Percentiles rank a stretch among this genome's conserved stretches.
phyloP scores from a whole-genome alignment of 2,888 invertebrate genomes.

The Apamea crenata region DNA sequence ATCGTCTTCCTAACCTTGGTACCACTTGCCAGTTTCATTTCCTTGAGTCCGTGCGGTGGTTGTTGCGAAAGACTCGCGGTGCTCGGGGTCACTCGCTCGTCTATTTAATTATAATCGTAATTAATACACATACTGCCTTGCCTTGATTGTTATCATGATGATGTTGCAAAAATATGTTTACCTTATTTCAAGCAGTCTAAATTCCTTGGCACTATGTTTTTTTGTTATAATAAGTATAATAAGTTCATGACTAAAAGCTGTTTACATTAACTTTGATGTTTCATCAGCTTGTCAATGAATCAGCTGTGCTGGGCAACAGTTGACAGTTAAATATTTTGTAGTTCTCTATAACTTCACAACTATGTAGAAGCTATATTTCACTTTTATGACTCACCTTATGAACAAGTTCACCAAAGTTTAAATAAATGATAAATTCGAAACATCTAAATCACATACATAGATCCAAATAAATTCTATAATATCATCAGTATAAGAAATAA shows the following conservation, averaged over 20 bases:
- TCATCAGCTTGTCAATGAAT: background rate
- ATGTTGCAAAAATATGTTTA: constrained; percentile 50
- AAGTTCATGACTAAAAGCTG: constrained; percentile 13
- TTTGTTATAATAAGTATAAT: background rate
- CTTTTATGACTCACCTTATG: background rate
- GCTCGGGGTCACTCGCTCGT: constrained; percentile 38
- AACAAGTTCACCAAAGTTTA: background rate
- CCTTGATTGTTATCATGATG: constrained; percentile 54
- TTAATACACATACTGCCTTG: constrained; percentile 50
- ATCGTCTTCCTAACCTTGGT: constrained; percentile 67
- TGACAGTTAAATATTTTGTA: background rate
- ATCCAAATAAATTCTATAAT: background rate
- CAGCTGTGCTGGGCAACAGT: constrained; percentile 13
- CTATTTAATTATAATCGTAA: constrained; percentile 50
- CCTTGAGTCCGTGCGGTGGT: constrained; percentile 43
- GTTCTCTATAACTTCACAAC: background rate
- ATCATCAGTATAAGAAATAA: background rate
- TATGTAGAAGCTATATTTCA: background rate
- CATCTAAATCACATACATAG: too few relatives aligned
- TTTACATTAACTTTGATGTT: constrained; percentile 16
- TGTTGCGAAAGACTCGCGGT: constrained; percentile 52
- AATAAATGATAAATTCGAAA: background rate
- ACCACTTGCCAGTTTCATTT: constrained; percentile 50
- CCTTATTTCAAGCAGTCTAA: constrained; percentile 26
- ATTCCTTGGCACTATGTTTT: constrained; percentile 10